Percentiles rank a stretch among this genome's conserved stretches.
These are phyloP conservation scores for Cygnus olor DNA, from an alignment of 2,797 vertebrate species.

Conservation along the genomic window DNA sequence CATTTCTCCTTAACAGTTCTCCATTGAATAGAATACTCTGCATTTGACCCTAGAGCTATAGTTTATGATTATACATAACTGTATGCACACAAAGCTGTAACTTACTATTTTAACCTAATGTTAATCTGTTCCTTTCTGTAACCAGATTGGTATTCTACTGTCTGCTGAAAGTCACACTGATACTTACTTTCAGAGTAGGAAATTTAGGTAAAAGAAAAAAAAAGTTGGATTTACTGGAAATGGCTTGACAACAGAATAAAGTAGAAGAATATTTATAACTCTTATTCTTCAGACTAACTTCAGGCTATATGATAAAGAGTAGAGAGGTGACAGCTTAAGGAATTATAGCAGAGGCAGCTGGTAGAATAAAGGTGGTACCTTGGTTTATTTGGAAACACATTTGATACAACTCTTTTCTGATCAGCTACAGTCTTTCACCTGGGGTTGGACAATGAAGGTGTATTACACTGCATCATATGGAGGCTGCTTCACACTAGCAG, in stretches of 20 bases:
- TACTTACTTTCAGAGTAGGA: slow-evolving; percentile 6
- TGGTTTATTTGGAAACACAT: background rate
- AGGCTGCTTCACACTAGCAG: background rate
- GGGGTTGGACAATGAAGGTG: background rate
- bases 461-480: background rate
- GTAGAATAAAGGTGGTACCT: background rate
- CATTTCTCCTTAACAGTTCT: background rate
- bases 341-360: background rate
- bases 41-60: background rate
- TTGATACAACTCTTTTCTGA: background rate
- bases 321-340: background rate
- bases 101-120: background rate
- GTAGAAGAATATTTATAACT: background rate
- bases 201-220: background rate
- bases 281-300: background rate
- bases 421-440: background rate
- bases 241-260: background rate
- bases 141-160: background rate
- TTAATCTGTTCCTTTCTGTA: slow-evolving; percentile 5
- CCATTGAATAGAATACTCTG: background rate
- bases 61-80: background rate
- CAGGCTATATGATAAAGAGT: background rate
- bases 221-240: background rate
- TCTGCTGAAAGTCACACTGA: slow-evolving; percentile 15
- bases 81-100: background rate